Base-by-base conservation (phyloP, 2,797 vertebrate species). In the Brotula barbata region DNA sequence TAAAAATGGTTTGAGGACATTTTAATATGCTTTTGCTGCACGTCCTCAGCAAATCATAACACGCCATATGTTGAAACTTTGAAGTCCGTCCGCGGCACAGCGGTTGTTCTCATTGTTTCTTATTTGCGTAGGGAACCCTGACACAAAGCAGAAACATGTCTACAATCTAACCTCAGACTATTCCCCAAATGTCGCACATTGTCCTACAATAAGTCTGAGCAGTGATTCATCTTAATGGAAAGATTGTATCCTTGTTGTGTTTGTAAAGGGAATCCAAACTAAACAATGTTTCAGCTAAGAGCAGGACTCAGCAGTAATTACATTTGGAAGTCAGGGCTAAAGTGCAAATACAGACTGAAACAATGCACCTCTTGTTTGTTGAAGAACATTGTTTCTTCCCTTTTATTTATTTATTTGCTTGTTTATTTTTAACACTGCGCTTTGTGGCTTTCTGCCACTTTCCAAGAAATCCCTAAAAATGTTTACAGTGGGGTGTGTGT, bases 201-300 rank as follows among this genome's bases (percentile, higher is more conserved):
- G 69, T 78, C 71, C 25, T 36, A 53, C 52, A 58, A 45, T 69
- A 61, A 72, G 34, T 53, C 10, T 45, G 14, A 74, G 55, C 63
- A 60, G 41, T 69, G 65, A 73, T 64, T 81, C 33, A 45, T 56
- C 53, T 43, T 64, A 71, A 77, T 44, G 50, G 64, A 61, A 71
- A 75, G 55, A 80, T 63, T 77, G 58, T 68, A 76, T 85, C 73
- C 61, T 64, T 83, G 58, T 80, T 73, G 51, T 50, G 51, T 64
- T 68, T 51, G 20, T 60, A 43, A 73, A 28, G 20, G 11, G 3
- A 46, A 16, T 80, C 56, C 73, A 81, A 73, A 78, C 65, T 17
- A 82, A 85, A 83, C 58, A 77, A 8, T 11, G 40, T 76, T 69
- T 64, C 44, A 50, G 43, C 51, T 57, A 57, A 60, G n/a, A 57